These are phyloP conservation scores for Lithosia quadra DNA, from an alignment of 2,888 invertebrate genomes.

Conservation along the genomic window DNA sequence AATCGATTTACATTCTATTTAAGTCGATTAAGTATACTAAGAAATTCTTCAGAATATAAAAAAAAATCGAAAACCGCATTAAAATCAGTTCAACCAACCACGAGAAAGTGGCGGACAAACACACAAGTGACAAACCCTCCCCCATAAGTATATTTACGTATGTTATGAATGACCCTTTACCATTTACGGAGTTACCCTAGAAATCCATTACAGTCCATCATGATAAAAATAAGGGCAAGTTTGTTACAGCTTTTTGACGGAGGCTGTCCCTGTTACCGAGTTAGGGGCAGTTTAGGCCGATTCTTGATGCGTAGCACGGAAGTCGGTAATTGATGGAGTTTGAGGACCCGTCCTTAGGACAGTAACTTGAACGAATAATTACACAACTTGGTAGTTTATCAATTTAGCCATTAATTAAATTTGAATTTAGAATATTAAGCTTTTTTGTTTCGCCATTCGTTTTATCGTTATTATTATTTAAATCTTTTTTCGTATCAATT, in stretches of 20 bases:
- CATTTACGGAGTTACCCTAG: conserved; percentile 30
- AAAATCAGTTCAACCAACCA: no score
- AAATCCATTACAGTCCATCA: conserved; percentile 38
- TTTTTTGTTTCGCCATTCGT: no score
- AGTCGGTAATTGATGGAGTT: neutral
- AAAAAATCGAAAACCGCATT: no score
- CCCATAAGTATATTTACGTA: neutral
- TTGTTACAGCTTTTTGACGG: conserved; percentile 27
- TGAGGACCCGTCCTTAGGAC: neutral
- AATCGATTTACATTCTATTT: no score
- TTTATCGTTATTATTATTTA: no score
- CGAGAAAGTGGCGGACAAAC: no score
- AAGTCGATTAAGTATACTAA: no score
- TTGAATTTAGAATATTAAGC: neutral
- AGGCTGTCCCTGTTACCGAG: neutral
- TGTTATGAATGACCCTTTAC: neutral
- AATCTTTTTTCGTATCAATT: no score
- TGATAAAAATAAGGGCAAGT: conserved; percentile 36
- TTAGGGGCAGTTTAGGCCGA: neutral
- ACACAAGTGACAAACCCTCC: neutral
- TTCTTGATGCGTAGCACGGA: neutral
- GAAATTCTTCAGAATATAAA: no score
- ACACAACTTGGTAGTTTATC: neutral
- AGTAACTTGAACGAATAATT: no score
- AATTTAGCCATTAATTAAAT: neutral